Base-by-base conservation (phyloP, 30 jellyfish, hydroid and myxozoan genomes). In the Hydra vulgaris region DNA sequence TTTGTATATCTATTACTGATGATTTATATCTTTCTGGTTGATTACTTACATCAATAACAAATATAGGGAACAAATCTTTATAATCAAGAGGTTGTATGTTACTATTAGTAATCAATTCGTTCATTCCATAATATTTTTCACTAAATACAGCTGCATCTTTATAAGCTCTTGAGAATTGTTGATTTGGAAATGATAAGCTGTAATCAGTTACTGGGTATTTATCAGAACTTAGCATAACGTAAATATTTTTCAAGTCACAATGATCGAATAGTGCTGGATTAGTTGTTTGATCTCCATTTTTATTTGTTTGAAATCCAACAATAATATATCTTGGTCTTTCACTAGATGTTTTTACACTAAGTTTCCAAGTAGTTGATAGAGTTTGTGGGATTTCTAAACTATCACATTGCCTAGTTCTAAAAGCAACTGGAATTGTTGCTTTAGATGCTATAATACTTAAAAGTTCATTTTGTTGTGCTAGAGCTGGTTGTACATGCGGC, bases 271-370 rank as follows among this genome's bases (percentile, higher is more conserved):
- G 8, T 3, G 27, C 5, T 8, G 76, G 15, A 23, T 69, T 23
- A 8, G 8, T 5, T 23, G 8, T 23, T 23, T 69, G 76, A 23
- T 69, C 15, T 3, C 27, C 27, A 21, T 69, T 15, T 69, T 15
- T 69, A 8, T 23, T 23, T 69, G 76, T 69, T 23, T 23, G 76
- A 15, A 69, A 69, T 21, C 27, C 76, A 3, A 69, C 15, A 21
- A 69, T 69, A 8, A 69, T 23, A 15, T 3, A 69, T 21, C 76
- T 21, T 69, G 76, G 76, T 69, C 27, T 69, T 69, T 69, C 76
- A 23, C 8, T 23, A 69, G 27, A 5, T 3, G 76, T 23, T 23
- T 15, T 69, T 5, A 15, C 76, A 69, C 27, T 69, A 8, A 69
- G 76, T 23, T 15, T 69, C 76, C 76, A 69, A 69, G 8, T 23